phyloP scores from a whole-genome alignment of 2,888 invertebrate genomes.

The Limenitis camilla region DNA sequence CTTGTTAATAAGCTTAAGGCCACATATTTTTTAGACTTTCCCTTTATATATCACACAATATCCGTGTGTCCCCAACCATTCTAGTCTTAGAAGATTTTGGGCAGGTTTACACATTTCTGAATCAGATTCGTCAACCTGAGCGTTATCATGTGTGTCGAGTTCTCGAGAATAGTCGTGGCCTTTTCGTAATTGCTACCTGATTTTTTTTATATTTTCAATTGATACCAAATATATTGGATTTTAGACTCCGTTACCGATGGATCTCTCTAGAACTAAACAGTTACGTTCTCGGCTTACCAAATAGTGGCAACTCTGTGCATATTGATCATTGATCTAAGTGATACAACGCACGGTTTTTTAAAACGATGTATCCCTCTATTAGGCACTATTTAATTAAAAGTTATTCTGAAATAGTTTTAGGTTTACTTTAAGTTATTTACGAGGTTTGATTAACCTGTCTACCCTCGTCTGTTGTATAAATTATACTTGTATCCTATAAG shows the following conservation, averaged over 20 bases:
- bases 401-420: conserved; percentile 57
- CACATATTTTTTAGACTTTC: conserved; percentile 36
- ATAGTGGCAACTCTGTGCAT: conserved; percentile 58
- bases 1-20: conserved; percentile 44
- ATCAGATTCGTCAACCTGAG: conserved; percentile 20
- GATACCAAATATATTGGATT: conserved; percentile 71
- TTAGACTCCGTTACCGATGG: conserved; percentile 71
- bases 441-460: conserved; percentile 38
- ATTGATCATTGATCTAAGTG: conserved; percentile 41
- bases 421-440: conserved; percentile 38
- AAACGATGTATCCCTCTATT: conserved; percentile 38
- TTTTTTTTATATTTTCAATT: conserved; percentile 64
- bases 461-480: conserved; percentile 66
- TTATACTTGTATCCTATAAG: conserved; percentile 64
- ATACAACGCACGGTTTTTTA: conserved; percentile 35
- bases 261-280: conserved; percentile 64
- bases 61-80: conserved; percentile 50
- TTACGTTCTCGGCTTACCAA: conserved; percentile 58
- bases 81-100: conserved; percentile 57
- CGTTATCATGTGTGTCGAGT: conserved; percentile 30
- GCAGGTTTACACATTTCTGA: conserved; percentile 25
- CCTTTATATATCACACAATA: conserved; percentile 27
- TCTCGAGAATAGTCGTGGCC: conserved; percentile 38
- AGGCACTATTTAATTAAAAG: conserved; percentile 53
- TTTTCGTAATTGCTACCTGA: conserved; percentile 61